A percentile compares a stretch with the other conserved stretches of the same genome.
Evolutionary conservation across 1,140 invertebrate genomes (phyloP).

Genomic region (Neodiprion virginianus): DNA sequence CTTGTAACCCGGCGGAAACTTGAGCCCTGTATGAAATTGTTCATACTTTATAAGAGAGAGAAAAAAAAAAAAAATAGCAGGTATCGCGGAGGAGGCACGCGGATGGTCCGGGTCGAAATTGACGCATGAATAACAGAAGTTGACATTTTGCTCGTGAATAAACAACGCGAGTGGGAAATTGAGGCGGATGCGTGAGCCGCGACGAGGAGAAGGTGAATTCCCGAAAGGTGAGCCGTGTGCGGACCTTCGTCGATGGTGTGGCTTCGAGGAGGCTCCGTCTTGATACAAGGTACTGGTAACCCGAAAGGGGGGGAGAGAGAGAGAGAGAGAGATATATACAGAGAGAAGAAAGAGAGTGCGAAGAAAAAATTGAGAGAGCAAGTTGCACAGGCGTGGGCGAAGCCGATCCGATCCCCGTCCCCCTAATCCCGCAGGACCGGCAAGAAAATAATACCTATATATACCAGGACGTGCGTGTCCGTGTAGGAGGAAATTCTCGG

Average conservation of each 20-base stretch:
- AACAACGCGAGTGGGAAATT: slow-evolving; percentile 30
- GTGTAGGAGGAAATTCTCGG: slow-evolving; percentile 22
- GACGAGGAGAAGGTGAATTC: neutral
- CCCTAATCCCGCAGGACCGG: neutral
- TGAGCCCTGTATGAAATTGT: slow-evolving; percentile 38
- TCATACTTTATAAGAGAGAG: slow-evolving; percentile 42
- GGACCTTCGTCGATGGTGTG: slow-evolving; percentile 5
- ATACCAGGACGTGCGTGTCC: too few relatives aligned
- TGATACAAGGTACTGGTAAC: neutral
- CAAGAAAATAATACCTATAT: neutral
- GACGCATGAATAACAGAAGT: slow-evolving; percentile 16
- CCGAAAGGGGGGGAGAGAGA: neutral
- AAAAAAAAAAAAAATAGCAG: slow-evolving; percentile 24
- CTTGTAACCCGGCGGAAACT: slow-evolving; percentile 23
- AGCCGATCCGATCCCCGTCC: neutral
- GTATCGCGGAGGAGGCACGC: slow-evolving; percentile 17
- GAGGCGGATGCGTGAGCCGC: neutral
- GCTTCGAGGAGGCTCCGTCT: neutral
- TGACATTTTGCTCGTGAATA: slow-evolving; percentile 37
- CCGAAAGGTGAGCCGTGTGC: neutral
- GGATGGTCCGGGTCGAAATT: slow-evolving; percentile 30
- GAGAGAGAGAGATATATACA: neutral
- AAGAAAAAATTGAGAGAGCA: neutral
- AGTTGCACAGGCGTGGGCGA: neutral
- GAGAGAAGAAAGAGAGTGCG: neutral